Percentiles rank a stretch among this genome's conserved stretches.
These are phyloP conservation scores for Sebastes diaconus DNA, from an alignment of 2,797 vertebrate genomes.

Conservation along the genomic window DNA sequence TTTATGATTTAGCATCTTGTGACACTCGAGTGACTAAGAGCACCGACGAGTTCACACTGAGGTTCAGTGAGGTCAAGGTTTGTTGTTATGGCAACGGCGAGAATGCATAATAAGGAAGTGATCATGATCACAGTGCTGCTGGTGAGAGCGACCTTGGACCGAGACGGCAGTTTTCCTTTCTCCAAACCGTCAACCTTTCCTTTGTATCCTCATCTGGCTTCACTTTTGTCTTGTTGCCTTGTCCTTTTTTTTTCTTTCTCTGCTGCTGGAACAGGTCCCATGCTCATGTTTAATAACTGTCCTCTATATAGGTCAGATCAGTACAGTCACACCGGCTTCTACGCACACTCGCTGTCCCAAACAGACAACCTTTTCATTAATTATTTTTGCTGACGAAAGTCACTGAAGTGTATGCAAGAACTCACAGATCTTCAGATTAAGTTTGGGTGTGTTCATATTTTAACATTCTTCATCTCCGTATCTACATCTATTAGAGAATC, in stretches of 20 bases:
- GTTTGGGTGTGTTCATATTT: constrained; percentile 1
- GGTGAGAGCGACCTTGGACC: constrained; percentile 20
- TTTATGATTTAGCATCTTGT: constrained; percentile 2
- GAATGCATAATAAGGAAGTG: constrained; percentile 49
- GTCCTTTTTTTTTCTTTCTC: neutral
- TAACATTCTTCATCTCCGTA: constrained; percentile 6
- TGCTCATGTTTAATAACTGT: constrained; percentile 14
- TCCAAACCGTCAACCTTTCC: constrained; percentile 16
- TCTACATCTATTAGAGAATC: neutral
- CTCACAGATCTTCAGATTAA: neutral
- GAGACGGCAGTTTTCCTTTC: constrained; percentile 42
- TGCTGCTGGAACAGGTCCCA: constrained; percentile 18
- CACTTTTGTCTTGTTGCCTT: neutral
- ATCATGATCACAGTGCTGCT: constrained; percentile 55
- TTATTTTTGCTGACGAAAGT: neutral
- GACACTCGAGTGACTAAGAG: constrained; percentile 4
- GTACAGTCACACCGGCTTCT: constrained; percentile 7
- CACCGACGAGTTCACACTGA: constrained; percentile 32
- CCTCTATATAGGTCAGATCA: constrained; percentile 12
- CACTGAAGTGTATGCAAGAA: neutral
- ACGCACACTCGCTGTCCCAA: neutral
- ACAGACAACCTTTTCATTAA: neutral
- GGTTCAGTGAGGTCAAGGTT: constrained; percentile 15
- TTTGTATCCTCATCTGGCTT: constrained; percentile 27
- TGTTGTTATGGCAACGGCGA: constrained; percentile 26